Evolutionary conservation across 2,797 vertebrate genomes (phyloP), one percentile per base, ranked within the genome.

Genomic region (Pseudomugil tenellus): DNA sequence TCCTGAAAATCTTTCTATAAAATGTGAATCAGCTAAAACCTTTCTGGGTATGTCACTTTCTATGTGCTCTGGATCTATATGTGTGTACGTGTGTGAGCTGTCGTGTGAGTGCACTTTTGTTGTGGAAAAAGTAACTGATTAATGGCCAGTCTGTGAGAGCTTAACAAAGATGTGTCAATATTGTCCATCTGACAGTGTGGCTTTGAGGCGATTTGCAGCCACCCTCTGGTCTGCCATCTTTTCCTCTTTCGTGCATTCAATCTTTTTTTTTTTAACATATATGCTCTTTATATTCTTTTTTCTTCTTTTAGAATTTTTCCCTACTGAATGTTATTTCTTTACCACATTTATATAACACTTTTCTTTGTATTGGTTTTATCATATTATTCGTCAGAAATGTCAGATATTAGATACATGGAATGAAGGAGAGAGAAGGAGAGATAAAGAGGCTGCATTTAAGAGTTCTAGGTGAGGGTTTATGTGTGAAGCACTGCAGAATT

Each of bases 151-250:
- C 72, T 84, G 77, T 81, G 56, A 55, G 65, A 79, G 84, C 81
- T 83, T 85, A 80, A 86, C 84, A 78, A 81, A 70, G 79, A 84
- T 83, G 85, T 88, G 84, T 90, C 88, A 89, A 82, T 86, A 89
- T 83, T 86, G 69, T 67, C 83, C 81, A 81, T 80, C 75, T 85
- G 82, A 90, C 85, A 78, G 74, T 52, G 75, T 46, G 64, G 79
- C 79, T 77, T 56, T 74, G 52, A 67, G 68, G 61, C 72, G 58
- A 34, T 54, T 67, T 74, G 43, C 74, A 72, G 72, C 72, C 54
- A 49, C 63, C 68, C 39, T 70, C 19, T 66, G 23, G 51, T 62
- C 37, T 58, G 68, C 56, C 25, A 14, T 64, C 51, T 37, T 63
- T 71, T 41, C 34, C 62, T 62, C 69, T 55, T 57, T 66, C 56